These are phyloP conservation scores for Hemistola chrysoprasaria DNA, from an alignment of 2,888 invertebrate genomes.

Conservation along the genomic window DNA sequence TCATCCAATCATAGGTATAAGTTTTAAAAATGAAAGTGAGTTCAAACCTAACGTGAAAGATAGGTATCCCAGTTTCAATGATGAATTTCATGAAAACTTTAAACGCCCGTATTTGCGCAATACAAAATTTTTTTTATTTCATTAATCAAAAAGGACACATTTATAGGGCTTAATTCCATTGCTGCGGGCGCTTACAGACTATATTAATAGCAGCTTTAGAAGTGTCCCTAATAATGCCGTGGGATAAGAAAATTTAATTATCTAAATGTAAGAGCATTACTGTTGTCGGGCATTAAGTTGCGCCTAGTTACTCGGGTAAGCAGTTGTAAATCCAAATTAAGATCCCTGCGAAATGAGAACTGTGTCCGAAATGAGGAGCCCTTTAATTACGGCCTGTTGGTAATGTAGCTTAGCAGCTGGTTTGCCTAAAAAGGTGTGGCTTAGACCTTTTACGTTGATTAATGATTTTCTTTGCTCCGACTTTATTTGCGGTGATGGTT, in stretches of 20 bases:
- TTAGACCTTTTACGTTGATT: slow-evolving; percentile 7
- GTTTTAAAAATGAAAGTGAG: too few relatives aligned
- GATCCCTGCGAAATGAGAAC: slow-evolving; percentile 18
- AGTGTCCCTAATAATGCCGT: slow-evolving; percentile 19
- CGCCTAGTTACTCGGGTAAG: slow-evolving; percentile 27
- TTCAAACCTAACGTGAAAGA: too few relatives aligned
- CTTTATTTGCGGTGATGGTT: background rate
- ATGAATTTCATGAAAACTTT: too few relatives aligned
- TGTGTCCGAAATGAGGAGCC: slow-evolving; percentile 14
- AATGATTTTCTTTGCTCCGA: slow-evolving; percentile 7
- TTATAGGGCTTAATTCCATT: too few relatives aligned
- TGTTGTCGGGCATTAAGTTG: slow-evolving; percentile 22
- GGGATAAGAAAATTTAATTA: slow-evolving; percentile 28
- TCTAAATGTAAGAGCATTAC: slow-evolving; percentile 25
- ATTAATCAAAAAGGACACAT: too few relatives aligned
- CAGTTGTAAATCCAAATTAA: slow-evolving; percentile 30
- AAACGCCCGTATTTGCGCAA: too few relatives aligned
- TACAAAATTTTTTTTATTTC: too few relatives aligned
- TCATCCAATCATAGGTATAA: too few relatives aligned
- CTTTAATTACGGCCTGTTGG: slow-evolving; percentile 9
- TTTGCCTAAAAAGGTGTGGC: slow-evolving; percentile 9
- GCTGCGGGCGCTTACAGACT: slow-evolving; percentile 6
- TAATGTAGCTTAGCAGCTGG: slow-evolving; percentile 8
- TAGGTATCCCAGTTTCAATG: too few relatives aligned
- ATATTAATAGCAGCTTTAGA: slow-evolving; percentile 20